A percentile compares a stretch with the other conserved stretches of the same genome.
Evolutionary conservation across 30 jellyfish, hydroid and myxozoan species (phyloP).

Genomic region (Hydractinia symbiolongicarpus): DNA sequence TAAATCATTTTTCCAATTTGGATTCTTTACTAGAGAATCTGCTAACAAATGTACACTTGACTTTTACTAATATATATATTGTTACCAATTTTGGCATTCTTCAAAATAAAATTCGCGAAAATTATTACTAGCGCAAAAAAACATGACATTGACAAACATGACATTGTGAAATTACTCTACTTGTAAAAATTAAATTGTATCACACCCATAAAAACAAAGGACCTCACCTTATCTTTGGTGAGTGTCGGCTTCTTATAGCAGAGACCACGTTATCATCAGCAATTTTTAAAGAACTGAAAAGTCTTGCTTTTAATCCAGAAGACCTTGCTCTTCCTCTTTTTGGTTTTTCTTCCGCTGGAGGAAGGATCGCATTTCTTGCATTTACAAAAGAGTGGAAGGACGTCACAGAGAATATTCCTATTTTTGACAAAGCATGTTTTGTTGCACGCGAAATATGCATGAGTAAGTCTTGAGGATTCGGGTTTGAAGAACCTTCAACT

Average conservation of each 20-base stretch:
- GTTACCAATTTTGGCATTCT: too few species aligned
- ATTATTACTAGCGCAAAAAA: too few species aligned
- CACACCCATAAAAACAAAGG: neutral
- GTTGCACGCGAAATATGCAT: slow-evolving; percentile 68
- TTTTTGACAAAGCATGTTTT: slow-evolving; percentile 77
- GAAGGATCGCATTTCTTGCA: slow-evolving; percentile 50
- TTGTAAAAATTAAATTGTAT: too few species aligned
- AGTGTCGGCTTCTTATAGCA: slow-evolving; percentile 69
- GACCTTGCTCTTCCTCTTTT: slow-evolving; percentile 29
- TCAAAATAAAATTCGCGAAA: too few species aligned
- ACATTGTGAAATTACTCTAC: too few species aligned
- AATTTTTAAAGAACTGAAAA: slow-evolving; percentile 59
- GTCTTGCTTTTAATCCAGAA: slow-evolving; percentile 63
- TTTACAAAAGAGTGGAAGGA: slow-evolving; percentile 82
- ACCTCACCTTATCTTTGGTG: slow-evolving; percentile 52
- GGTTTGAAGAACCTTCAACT: slow-evolving; percentile 51
- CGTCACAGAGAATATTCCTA: slow-evolving; percentile 87
- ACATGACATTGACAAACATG: too few species aligned
- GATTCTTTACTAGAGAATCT: neutral
- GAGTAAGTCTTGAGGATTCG: slow-evolving; percentile 82
- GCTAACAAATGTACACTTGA: too few species aligned
- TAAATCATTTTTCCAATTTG: too few species aligned
- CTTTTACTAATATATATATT: too few species aligned
- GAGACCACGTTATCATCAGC: slow-evolving; percentile 69
- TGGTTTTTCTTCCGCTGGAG: slow-evolving; percentile 48